Conservation (phyloP, 2,888 invertebrate genomes). For the Dyspetes luteomarginatus region DNA sequence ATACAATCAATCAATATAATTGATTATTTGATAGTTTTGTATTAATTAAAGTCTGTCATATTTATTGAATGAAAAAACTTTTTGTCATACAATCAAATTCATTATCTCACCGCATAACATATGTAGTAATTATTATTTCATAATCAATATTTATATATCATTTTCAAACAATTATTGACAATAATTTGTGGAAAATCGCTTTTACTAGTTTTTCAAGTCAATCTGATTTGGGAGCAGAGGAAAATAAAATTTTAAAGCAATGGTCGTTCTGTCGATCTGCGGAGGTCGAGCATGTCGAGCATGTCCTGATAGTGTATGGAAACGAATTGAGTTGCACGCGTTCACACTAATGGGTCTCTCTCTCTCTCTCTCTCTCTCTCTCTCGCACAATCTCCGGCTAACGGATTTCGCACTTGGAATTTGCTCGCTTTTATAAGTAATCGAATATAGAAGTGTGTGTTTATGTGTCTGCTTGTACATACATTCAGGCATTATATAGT, state of each 20-base stretch:
- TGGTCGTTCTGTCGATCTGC: neutral
- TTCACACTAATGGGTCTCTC: slow-evolving; percentile 2
- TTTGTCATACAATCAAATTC: too few species aligned
- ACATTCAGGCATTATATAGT: slow-evolving; percentile 1
- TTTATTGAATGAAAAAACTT: too few species aligned
- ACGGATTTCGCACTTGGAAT: slow-evolving; percentile 30
- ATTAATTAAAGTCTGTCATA: too few species aligned
- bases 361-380: neutral
- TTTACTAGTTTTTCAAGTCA: too few species aligned
- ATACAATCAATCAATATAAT: too few species aligned
- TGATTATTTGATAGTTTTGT: too few species aligned
- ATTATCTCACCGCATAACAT: too few species aligned
- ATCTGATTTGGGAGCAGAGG: neutral
- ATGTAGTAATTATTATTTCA: too few species aligned
- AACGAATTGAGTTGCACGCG: slow-evolving; percentile 14
- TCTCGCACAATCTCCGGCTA: slow-evolving; percentile 15
- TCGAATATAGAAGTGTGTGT: slow-evolving; percentile 3
- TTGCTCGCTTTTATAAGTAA: slow-evolving; percentile 41
- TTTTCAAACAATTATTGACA: too few species aligned
- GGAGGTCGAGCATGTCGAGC: too few species aligned
- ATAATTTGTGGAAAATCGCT: too few species aligned
- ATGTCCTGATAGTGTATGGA: slow-evolving; percentile 12
- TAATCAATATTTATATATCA: too few species aligned
- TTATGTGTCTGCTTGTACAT: neutral
- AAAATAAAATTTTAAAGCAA: slow-evolving; percentile 19